Percentiles rank a stretch among this genome's conserved stretches.
These are phyloP conservation scores for Litoditis marina DNA, from an alignment of 2,888 invertebrate species.

Conservation along the genomic window DNA sequence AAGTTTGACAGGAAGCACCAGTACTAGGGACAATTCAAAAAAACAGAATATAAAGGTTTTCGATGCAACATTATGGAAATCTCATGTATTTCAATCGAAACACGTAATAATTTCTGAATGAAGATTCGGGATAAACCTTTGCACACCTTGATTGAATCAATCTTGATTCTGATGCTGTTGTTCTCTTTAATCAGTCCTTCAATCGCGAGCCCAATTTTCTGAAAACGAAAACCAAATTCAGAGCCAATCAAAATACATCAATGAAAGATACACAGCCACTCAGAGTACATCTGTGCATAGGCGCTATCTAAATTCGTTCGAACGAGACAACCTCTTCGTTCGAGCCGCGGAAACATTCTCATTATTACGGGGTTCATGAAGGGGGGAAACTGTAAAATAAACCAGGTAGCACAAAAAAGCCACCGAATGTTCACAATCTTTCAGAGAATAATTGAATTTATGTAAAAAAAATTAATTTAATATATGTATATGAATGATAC, in stretches of 20 bases:
- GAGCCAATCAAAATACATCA: neutral
- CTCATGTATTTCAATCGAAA: neutral
- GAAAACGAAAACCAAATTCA: constrained; percentile 10
- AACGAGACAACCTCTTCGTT: too few relatives aligned
- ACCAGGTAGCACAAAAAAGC: neutral
- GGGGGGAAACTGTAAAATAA: neutral
- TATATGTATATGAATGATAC: constrained; percentile 12
- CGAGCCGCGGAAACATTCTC: too few relatives aligned
- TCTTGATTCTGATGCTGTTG: constrained; percentile 21
- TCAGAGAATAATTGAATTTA: neutral
- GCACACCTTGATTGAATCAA: constrained; percentile 25
- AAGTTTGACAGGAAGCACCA: too few relatives aligned
- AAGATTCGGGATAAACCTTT: neutral
- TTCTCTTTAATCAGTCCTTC: constrained; percentile 17
- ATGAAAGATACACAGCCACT: neutral
- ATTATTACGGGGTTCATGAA: too few relatives aligned
- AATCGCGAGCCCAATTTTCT: constrained; percentile 29
- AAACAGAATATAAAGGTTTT: too few relatives aligned
- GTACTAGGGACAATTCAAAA: too few relatives aligned
- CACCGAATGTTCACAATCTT: neutral
- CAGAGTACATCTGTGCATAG: too few relatives aligned
- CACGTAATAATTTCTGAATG: neutral
- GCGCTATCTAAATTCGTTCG: too few relatives aligned
- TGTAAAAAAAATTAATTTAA: neutral
- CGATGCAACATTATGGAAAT: too few relatives aligned